phyloP scores from a whole-genome alignment of 1,140 invertebrate genomes.

The Formica selysi region DNA sequence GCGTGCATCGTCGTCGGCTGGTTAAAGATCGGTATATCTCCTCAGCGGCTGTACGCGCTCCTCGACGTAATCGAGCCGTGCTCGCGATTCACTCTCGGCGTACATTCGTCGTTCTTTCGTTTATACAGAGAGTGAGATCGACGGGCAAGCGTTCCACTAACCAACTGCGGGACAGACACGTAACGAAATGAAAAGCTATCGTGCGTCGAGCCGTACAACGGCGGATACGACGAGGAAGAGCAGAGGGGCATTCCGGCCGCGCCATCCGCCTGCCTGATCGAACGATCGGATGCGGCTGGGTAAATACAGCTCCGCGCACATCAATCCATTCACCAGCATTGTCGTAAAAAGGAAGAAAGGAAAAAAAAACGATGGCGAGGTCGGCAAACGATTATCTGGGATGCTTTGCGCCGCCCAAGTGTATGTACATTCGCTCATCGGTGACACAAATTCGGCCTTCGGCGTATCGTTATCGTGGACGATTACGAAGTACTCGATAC shows the following conservation, averaged over 20 bases:
- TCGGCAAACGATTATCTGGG: slow-evolving; percentile 51
- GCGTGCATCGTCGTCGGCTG: slow-evolving; percentile 17
- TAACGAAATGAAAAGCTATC: slow-evolving; percentile 70
- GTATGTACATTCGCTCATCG: slow-evolving; percentile 18
- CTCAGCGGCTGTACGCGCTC: not conserved
- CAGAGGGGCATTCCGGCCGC: slow-evolving; percentile 26
- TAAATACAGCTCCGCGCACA: slow-evolving; percentile 45
- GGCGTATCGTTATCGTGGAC: slow-evolving; percentile 11
- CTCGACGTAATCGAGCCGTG: slow-evolving; percentile 24
- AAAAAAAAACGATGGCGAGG: slow-evolving; percentile 44
- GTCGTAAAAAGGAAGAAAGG: slow-evolving; percentile 55
- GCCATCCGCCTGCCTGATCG: slow-evolving; percentile 36
- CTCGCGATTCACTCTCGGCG: slow-evolving; percentile 13
- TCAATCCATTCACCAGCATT: slow-evolving; percentile 68
- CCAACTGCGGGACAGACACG: slow-evolving; percentile 33
- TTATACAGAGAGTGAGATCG: slow-evolving; percentile 15
- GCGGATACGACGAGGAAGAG: slow-evolving; percentile 60
- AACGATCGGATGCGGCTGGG: slow-evolving; percentile 56
- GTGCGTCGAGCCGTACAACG: slow-evolving; percentile 26
- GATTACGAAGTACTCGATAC: not conserved
- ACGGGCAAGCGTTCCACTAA: not conserved
- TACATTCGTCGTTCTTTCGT: slow-evolving; percentile 6
- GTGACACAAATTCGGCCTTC: slow-evolving; percentile 54
- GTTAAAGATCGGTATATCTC: slow-evolving; percentile 16
- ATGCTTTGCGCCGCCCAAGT: slow-evolving; percentile 23